Evolutionary conservation across 2,797 vertebrate genomes (phyloP).

Genomic region (Ibycter americanus): DNA sequence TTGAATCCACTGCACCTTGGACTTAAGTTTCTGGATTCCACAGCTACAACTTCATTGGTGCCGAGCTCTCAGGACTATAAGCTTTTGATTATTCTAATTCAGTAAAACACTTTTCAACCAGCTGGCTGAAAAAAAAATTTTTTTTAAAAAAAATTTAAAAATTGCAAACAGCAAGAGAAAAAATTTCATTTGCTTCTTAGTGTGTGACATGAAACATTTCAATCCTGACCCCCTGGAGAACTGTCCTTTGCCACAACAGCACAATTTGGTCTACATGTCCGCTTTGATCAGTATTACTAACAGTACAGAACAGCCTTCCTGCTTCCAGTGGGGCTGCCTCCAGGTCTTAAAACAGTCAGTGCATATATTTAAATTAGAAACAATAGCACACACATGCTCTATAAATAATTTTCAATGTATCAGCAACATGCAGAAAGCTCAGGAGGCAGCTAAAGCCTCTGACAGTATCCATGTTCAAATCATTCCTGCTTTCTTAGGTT

Average conservation of each 20-base stretch:
- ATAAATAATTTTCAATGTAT: background rate
- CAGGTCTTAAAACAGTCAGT: background rate
- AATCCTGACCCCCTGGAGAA: background rate
- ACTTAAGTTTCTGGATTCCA: background rate
- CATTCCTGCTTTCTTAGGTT: background rate
- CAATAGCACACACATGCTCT: background rate
- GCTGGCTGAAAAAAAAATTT: background rate
- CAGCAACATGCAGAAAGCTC: background rate
- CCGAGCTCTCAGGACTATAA: background rate
- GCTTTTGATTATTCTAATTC: background rate
- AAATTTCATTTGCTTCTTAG: background rate
- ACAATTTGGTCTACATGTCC: fast-evolving
- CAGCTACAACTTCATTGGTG: background rate
- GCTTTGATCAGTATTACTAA: background rate
- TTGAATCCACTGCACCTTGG: background rate
- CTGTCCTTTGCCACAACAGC: background rate
- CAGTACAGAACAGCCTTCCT: background rate
- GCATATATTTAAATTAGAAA: background rate
- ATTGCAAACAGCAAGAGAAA: background rate
- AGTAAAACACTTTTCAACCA: background rate
- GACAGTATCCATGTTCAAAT: background rate
- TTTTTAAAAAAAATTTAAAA: too few species aligned
- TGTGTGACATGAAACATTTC: background rate
- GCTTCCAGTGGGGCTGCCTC: background rate
- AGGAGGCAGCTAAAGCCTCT: background rate